Percentiles rank a stretch among this genome's conserved stretches.
Evolutionary conservation across 2,888 invertebrate species (phyloP).

Genomic region (Luperina testacea): DNA sequence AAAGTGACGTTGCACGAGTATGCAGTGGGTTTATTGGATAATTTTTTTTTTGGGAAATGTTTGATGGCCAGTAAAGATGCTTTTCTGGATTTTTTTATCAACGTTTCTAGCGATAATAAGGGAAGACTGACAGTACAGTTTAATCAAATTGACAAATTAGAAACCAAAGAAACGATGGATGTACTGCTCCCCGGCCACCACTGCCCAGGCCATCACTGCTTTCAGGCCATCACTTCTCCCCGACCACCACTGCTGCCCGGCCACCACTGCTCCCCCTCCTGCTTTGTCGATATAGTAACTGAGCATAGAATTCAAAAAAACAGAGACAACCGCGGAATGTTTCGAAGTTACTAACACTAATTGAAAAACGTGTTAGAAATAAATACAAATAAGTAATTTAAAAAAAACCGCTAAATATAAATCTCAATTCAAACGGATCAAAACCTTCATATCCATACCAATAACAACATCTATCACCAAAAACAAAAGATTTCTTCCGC

Average conservation of each 20-base stretch:
- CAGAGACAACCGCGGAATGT: neutral
- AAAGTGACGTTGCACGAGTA: neutral
- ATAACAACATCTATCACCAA: neutral
- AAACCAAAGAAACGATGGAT: neutral
- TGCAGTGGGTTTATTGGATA: neutral
- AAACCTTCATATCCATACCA: neutral
- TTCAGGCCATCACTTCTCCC: no score
- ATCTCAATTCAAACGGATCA: neutral
- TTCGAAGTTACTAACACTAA: neutral
- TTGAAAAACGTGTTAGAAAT: neutral
- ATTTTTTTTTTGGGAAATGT: neutral
- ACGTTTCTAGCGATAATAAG: neutral
- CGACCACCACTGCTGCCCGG: no score
- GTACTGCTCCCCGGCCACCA: neutral
- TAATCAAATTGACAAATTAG: neutral
- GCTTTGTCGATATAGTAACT: neutral
- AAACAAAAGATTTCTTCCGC: conserved; percentile 33
- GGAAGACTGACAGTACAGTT: neutral
- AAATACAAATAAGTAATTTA: no score
- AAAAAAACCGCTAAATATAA: no score
- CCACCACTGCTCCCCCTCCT: neutral
- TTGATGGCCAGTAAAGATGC: neutral
- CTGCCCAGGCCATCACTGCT: no score
- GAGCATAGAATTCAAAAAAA: neutral
- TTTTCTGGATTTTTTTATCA: neutral